Conservation (phyloP, 2,113 vertebrate genomes). For the Aspiorhynchus laticeps region DNA sequence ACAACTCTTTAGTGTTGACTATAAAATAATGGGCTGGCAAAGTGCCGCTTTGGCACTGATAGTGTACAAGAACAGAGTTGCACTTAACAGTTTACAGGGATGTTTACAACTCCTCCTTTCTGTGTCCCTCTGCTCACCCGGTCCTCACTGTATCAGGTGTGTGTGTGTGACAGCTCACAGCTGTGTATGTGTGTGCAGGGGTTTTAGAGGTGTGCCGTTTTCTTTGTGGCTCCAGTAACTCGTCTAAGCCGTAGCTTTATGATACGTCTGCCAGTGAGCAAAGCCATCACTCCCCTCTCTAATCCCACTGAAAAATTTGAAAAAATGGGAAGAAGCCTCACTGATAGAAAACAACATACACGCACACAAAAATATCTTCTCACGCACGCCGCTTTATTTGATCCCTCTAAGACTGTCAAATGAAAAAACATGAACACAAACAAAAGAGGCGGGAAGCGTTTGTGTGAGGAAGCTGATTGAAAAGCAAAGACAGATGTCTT, state of each 20-base stretch:
- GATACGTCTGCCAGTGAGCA: slow-evolving; percentile 39
- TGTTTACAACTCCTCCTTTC: neutral
- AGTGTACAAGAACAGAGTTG: neutral
- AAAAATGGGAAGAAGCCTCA: neutral
- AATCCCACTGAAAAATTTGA: slow-evolving; percentile 46
- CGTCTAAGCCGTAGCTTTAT: slow-evolving; percentile 52
- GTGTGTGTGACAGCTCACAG: neutral
- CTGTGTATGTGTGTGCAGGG: slow-evolving; percentile 18
- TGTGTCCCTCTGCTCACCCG: neutral
- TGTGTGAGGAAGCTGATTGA: slow-evolving; percentile 40
- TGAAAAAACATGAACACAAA: slow-evolving; percentile 44
- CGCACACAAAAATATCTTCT: neutral
- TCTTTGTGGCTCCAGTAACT: slow-evolving; percentile 36
- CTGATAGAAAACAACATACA: slow-evolving; percentile 24
- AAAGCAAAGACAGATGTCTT: slow-evolving; percentile 46
- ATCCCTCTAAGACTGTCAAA: slow-evolving; percentile 54
- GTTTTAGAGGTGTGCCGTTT: slow-evolving; percentile 40
- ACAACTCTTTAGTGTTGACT: neutral
- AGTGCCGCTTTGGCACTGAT: neutral
- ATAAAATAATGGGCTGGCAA: slow-evolving; percentile 10
- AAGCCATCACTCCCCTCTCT: slow-evolving; percentile 45
- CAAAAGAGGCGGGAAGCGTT: slow-evolving; percentile 42
- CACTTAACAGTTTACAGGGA: slow-evolving; percentile 8
- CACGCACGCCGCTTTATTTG: slow-evolving; percentile 42
- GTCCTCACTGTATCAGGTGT: neutral